phyloP scores from a whole-genome alignment of 2,113 vertebrate genomes.

The Morphnarchus princeps region DNA sequence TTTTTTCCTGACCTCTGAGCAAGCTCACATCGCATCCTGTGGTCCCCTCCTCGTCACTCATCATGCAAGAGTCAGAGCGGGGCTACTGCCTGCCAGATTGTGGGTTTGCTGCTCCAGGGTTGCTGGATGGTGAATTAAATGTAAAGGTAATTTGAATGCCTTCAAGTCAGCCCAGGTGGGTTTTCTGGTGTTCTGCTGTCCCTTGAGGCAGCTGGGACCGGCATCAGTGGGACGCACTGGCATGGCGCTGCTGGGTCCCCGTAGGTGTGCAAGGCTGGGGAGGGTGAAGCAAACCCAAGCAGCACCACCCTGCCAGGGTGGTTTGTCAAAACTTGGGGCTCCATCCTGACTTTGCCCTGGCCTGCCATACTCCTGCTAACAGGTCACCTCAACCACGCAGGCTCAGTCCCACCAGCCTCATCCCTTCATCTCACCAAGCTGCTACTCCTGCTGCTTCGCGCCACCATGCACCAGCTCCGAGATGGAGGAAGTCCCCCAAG shows the following conservation, averaged over 20 bases:
- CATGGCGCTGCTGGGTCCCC: neutral
- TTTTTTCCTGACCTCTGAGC: neutral
- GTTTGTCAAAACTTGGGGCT: neutral
- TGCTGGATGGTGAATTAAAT: neutral
- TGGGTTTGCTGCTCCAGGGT: neutral
- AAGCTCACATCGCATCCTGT: neutral
- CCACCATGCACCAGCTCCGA: rapidly evolving
- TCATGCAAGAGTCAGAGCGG: neutral
- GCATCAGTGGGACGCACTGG: neutral
- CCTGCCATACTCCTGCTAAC: neutral
- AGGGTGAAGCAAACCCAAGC: neutral
- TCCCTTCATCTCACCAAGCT: neutral
- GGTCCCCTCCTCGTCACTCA: neutral
- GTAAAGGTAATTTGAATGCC: neutral
- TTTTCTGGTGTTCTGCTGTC: neutral
- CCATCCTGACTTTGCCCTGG: neutral
- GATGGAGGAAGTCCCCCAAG: neutral
- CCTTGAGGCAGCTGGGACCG: neutral
- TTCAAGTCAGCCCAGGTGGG: neutral
- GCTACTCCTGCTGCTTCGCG: neutral
- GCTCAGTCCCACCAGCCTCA: neutral
- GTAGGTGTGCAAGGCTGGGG: neutral
- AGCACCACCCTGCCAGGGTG: rapidly evolving
- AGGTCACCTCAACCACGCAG: neutral
- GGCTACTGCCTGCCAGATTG: neutral